Evolutionary conservation across 2,888 invertebrate species (phyloP).

Genomic region (Dicyrtomina minuta): DNA sequence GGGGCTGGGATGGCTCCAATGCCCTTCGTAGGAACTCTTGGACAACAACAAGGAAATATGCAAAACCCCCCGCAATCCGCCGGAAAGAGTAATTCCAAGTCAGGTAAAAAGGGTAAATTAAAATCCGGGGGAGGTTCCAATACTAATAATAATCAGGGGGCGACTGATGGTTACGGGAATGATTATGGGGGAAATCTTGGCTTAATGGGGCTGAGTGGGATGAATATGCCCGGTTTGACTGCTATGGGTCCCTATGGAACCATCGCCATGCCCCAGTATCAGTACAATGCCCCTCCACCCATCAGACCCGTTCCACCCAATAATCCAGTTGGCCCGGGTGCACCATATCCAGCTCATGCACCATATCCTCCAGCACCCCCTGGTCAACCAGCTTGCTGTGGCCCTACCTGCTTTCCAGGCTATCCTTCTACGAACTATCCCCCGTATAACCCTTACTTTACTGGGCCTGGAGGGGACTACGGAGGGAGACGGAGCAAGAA

Average conservation of each 20-base stretch:
- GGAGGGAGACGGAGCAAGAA: not conserved
- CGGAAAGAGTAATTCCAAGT: not conserved
- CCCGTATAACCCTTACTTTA: no score
- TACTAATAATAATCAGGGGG: not conserved
- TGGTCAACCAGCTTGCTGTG: conserved; percentile 4
- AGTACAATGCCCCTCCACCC: no score
- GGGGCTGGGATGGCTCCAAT: not conserved
- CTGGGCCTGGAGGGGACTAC: not conserved
- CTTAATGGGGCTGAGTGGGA: conserved; percentile 26
- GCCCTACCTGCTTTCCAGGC: conserved; percentile 8
- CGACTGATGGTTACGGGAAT: no score
- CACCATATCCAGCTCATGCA: not conserved
- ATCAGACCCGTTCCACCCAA: conserved; percentile 8
- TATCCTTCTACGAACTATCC: no score
- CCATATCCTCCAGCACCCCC: conserved; percentile 5
- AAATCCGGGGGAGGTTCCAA: not conserved
- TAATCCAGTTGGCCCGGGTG: not conserved
- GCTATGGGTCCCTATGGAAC: conserved; percentile 28
- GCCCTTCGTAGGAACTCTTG: conserved; percentile 27
- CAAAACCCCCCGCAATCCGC: not conserved
- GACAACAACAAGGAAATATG: not conserved
- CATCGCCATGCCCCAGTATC: conserved; percentile 11
- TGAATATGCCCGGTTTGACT: conserved; percentile 26
- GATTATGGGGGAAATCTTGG: conserved; percentile 14
- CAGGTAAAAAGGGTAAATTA: not conserved